Conservation (phyloP, 2,113 vertebrate species). For the Boulengeromyrus knoepffleri region DNA sequence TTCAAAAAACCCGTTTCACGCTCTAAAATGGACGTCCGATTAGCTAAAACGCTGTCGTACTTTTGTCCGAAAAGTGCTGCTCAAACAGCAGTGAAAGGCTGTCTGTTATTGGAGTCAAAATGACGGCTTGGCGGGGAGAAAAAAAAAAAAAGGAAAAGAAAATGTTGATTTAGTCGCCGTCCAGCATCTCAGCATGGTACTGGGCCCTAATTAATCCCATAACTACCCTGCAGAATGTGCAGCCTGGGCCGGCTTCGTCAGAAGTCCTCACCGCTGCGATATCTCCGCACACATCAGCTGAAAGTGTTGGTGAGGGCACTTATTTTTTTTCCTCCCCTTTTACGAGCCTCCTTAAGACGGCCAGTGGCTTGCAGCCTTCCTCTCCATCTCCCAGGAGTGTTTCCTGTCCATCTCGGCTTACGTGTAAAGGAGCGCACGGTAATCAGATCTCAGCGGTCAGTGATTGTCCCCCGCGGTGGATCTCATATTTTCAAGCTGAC, state of each 20-base stretch:
- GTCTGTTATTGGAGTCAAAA: neutral
- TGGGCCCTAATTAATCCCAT: neutral
- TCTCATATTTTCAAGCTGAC: conserved; percentile 63
- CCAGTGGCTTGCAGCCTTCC: neutral
- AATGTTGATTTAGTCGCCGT: neutral
- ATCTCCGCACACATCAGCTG: neutral
- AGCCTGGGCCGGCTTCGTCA: neutral
- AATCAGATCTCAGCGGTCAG: conserved; percentile 53
- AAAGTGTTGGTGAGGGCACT: conserved; percentile 8
- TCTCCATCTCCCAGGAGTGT: conserved; percentile 39
- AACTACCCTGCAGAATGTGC: neutral
- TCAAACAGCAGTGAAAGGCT: neutral
- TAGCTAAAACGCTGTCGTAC: neutral
- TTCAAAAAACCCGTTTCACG: neutral
- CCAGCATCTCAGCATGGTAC: neutral
- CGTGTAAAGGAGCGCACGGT: conserved; percentile 39
- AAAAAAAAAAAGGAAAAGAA: neutral
- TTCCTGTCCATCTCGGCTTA: conserved; percentile 51
- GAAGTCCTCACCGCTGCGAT: neutral
- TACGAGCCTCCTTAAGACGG: conserved; percentile 8
- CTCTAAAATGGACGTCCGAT: neutral
- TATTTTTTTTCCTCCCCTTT: neutral
- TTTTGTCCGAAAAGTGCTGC: neutral
- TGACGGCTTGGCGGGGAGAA: too few species aligned
- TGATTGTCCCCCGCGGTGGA: conserved; percentile 44